phyloP scores from a whole-genome alignment of 1,140 invertebrate genomes.

The Myzus persicae region DNA sequence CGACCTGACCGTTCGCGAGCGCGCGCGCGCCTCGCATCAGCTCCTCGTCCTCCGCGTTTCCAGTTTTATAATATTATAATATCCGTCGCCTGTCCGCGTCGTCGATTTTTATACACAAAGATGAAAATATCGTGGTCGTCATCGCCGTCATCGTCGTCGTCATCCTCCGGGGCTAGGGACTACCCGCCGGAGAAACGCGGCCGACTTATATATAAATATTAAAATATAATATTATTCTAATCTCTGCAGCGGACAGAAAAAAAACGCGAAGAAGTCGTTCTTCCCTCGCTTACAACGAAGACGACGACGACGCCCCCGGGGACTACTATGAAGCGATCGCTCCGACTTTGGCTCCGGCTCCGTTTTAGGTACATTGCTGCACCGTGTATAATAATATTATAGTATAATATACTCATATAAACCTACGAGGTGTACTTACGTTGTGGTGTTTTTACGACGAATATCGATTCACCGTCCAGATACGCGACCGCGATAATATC shows the following conservation, averaged over 20 bases:
- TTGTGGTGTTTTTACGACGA: background rate
- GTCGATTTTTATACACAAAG: background rate
- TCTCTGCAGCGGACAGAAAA: background rate
- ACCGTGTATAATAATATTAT: background rate
- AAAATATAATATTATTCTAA: slow-evolving; percentile 13
- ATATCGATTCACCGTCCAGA: slow-evolving; percentile 40
- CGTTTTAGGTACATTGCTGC: background rate
- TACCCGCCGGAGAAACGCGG: background rate
- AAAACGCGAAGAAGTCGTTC: background rate
- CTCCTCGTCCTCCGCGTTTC: background rate
- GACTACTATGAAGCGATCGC: background rate
- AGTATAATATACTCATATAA: background rate
- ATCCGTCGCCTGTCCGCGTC: background rate
- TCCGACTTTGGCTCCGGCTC: background rate
- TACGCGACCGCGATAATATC: slow-evolving; percentile 33
- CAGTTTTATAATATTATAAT: background rate
- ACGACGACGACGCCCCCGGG: background rate
- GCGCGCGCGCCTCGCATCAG: background rate
- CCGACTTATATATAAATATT: too few species aligned
- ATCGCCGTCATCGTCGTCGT: background rate
- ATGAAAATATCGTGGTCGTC: background rate
- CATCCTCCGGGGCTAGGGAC: too few species aligned
- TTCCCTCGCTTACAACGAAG: background rate
- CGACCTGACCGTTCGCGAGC: background rate
- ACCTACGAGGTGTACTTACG: background rate